phyloP scores from a whole-genome alignment of 2,113 vertebrate genomes.

The Burhinus bistriatus region DNA sequence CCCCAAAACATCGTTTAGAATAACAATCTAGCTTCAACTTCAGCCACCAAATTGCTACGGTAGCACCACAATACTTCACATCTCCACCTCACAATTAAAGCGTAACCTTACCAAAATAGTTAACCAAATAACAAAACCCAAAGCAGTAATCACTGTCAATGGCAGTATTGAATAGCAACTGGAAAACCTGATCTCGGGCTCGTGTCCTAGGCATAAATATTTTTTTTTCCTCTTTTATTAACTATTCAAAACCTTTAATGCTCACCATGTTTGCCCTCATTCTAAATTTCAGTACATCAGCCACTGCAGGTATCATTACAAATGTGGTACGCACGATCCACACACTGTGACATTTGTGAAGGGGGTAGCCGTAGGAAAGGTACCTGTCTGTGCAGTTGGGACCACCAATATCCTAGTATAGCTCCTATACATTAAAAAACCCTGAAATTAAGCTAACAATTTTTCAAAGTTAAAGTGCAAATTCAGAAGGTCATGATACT shows the following conservation, averaged over 20 bases:
- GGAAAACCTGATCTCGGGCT: not conserved
- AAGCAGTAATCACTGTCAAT: not conserved
- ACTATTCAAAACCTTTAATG: not conserved
- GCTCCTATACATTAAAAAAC: not conserved
- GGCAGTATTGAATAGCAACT: not conserved
- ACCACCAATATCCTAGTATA: not conserved
- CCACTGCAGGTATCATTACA: fast-evolving
- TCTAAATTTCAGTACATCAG: not conserved
- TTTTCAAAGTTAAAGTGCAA: not conserved
- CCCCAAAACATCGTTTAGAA: not conserved
- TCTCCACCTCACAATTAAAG: not conserved
- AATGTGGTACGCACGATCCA: not conserved
- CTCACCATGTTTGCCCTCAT: not conserved
- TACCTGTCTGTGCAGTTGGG: fast-evolving
- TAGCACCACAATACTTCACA: not conserved
- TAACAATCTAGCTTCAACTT: not conserved
- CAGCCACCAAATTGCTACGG: fast-evolving
- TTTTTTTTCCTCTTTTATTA: not conserved
- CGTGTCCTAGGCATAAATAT: not conserved
- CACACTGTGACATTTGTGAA: not conserved
- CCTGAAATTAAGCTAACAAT: not conserved
- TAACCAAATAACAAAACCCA: not conserved
- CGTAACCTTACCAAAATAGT: not conserved
- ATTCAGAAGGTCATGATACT: not conserved
- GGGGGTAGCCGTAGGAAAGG: not conserved